These are phyloP conservation scores for Eriocheir sinensis DNA, from an alignment of 1,140 invertebrate species.

Conservation along the genomic window DNA sequence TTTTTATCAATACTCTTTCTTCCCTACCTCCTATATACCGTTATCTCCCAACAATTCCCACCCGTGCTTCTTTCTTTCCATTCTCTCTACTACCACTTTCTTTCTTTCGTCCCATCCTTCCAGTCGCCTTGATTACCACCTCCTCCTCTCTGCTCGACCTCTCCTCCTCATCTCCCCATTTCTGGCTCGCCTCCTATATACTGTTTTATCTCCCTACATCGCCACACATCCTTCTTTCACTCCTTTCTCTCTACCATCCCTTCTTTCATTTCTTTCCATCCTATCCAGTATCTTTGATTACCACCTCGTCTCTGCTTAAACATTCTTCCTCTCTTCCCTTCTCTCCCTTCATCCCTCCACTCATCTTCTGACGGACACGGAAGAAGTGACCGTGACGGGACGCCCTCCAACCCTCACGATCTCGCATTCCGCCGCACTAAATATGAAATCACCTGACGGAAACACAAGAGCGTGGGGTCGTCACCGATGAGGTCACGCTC, in stretches of 20 bases:
- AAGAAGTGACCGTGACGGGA: background rate
- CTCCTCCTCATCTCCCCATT: background rate
- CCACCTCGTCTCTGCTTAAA: too few relatives aligned
- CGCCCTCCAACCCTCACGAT: background rate
- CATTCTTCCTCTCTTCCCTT: background rate
- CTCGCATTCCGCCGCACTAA: background rate
- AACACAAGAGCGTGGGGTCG: background rate
- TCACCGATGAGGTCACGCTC: background rate
- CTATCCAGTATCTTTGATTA: too few relatives aligned
- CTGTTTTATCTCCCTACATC: background rate
- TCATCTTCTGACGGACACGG: background rate
- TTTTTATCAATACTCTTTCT: too few relatives aligned
- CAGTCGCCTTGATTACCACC: background rate
- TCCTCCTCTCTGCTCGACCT: background rate
- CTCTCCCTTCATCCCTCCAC: background rate
- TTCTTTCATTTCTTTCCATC: background rate
- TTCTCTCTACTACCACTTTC: background rate
- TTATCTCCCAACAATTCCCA: too few relatives aligned
- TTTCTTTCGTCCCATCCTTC: background rate
- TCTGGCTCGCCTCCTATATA: background rate
- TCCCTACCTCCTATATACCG: too few relatives aligned
- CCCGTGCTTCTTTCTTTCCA: background rate
- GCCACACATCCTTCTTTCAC: background rate
- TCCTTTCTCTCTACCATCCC: background rate
- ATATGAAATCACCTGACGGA: slow-evolving; percentile 1